Evolutionary conservation across 2,113 vertebrate genomes (phyloP).

Genomic region (Scomber colias): DNA sequence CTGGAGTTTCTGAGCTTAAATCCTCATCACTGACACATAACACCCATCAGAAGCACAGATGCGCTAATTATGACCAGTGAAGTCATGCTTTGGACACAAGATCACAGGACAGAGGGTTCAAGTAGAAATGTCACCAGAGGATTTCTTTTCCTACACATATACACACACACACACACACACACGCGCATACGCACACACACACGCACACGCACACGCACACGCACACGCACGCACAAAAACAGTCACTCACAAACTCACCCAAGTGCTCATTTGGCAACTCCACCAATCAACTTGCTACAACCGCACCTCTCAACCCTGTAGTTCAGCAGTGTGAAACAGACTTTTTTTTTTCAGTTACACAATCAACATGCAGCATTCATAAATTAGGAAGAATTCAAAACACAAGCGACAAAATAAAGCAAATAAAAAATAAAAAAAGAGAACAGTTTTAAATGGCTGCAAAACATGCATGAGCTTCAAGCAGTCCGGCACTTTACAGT

Average conservation of each 20-base stretch:
- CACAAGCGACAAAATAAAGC: slow-evolving; percentile 36
- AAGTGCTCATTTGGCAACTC: slow-evolving; percentile 68
- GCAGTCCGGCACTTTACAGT: slow-evolving; percentile 70
- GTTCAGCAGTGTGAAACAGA: slow-evolving; percentile 40
- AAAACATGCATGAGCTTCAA: slow-evolving; percentile 76
- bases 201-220: slow-evolving; percentile 14
- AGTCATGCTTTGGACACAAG: slow-evolving; percentile 37
- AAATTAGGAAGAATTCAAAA: slow-evolving; percentile 73
- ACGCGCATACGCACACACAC: neutral
- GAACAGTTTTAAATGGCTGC: slow-evolving; percentile 55
- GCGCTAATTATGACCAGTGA: neutral
- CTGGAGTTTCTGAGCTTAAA: neutral
- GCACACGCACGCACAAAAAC: slow-evolving; percentile 32
- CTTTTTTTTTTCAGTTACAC: slow-evolving; percentile 53
- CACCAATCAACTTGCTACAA: slow-evolving; percentile 47
- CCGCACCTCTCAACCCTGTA: slow-evolving; percentile 51
- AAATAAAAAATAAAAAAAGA: slow-evolving; percentile 22
- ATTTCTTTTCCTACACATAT: neutral
- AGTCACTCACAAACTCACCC: slow-evolving; percentile 38
- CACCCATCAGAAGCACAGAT: neutral
- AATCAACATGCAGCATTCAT: slow-evolving; percentile 73
- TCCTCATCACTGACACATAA: neutral
- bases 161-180: neutral
- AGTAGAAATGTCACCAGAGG: slow-evolving; percentile 36
- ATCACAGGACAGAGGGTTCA: slow-evolving; percentile 43